Evolutionary conservation across 2,888 invertebrate genomes (phyloP).

Genomic region (Physocephala rufipes): DNA sequence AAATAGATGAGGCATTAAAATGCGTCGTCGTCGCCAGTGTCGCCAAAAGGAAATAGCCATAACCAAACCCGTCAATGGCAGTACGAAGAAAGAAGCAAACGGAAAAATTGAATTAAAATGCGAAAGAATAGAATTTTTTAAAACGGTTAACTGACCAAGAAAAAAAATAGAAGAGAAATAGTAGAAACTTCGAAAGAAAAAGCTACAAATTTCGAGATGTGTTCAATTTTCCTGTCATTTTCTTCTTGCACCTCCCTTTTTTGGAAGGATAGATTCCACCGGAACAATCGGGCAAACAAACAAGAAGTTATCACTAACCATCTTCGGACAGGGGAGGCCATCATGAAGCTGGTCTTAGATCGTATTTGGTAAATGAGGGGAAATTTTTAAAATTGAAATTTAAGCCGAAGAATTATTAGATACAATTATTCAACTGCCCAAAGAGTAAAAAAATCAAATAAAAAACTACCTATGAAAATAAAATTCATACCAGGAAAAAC

Average conservation of each 20-base stretch:
- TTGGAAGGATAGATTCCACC: background rate
- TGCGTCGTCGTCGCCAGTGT: conserved; percentile 48
- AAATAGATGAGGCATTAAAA: conserved; percentile 65
- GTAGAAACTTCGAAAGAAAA: background rate
- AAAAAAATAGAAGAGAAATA: conserved; percentile 12
- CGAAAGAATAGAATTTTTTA: conserved; percentile 29
- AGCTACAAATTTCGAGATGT: conserved; percentile 19
- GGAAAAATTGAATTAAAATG: conserved; percentile 37
- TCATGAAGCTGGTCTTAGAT: background rate
- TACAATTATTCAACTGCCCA: conserved; percentile 49
- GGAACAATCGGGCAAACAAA: background rate
- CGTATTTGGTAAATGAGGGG: conserved; percentile 54
- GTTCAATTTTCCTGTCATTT: conserved; percentile 33
- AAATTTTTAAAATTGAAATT: conserved; percentile 61
- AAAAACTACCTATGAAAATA: background rate
- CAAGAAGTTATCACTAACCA: too few relatives aligned
- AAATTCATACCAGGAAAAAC: conserved; percentile 1
- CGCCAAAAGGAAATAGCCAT: background rate
- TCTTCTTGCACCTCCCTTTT: background rate
- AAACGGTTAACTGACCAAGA: background rate
- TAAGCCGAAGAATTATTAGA: conserved; percentile 59
- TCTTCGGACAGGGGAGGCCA: conserved; percentile 46
- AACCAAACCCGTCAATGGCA: background rate
- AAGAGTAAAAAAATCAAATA: background rate
- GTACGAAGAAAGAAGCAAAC: background rate